Base-by-base conservation (phyloP, 2,113 vertebrate species). In the Struthidea cinerea region DNA sequence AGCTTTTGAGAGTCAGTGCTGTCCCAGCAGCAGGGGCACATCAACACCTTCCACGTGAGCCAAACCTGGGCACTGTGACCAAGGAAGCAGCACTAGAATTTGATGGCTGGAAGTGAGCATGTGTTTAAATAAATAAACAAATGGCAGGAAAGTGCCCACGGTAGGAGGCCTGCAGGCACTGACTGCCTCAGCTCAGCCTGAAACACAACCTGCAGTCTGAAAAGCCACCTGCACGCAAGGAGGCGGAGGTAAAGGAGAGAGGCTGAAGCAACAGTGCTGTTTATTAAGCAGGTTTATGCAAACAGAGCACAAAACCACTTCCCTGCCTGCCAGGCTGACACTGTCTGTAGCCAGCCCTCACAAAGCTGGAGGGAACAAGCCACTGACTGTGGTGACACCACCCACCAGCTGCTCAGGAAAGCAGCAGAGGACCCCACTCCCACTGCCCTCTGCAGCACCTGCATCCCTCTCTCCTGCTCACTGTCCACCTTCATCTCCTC, bases 111-210 rank as follows among this genome's bases (percentile, higher is more conserved):
- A 81, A 84, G 71, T 7, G 7, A 88, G 14, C 6, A 11, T 2
- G 7, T 11, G 70, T 20, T 91, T 67, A 68, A 71, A 70, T 47
- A 78, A 56, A 63, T 3, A 3, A 35, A 18, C 3, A 21, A 64
- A 35, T 0, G 4, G 44, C 80, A 74, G 9, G 4, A 5, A 52
- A 89, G 79, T 18, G 47, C 30, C 56, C 9, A 2, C 0, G 0
- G 86, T 11, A 77, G 75, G 70, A 64, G 68, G 67, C 23, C 47
- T 39, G 71, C 57, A 81, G 71, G 59, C 79, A 32, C 23, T 18
- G 47, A 14, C 16, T 57, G 28, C 32, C 53, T 63, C 7, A 42
- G 70, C 1, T 47, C 11, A 53, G 37, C 0, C 1, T 47, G 52
- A 64, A 76, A 80, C 28, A 63, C 42, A 39, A 50, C 9, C 47